A percentile compares a stretch with the other conserved stretches of the same genome.
phyloP scores from a whole-genome alignment of 2,888 invertebrate genomes.

The Nesidiocoris tenuis region DNA sequence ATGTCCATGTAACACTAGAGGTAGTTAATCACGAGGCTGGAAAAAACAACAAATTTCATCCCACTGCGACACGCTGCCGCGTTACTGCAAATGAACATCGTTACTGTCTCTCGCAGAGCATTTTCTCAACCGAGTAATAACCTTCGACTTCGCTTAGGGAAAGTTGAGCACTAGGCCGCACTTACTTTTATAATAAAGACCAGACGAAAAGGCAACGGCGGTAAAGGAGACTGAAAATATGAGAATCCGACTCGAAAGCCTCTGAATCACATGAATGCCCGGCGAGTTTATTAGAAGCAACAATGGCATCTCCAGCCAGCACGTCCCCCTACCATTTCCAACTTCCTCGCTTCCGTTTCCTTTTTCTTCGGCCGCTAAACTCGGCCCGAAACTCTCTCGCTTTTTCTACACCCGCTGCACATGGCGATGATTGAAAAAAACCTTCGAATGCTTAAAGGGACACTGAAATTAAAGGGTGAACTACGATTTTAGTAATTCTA shows the following conservation, averaged over 20 bases:
- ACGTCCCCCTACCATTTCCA: neutral
- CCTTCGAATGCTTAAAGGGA: too few species aligned
- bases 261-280: conserved; percentile 17
- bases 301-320: conserved; percentile 9
- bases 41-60: neutral
- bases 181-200: conserved; percentile 1
- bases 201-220: neutral
- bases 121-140: neutral
- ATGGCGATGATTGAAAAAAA: neutral
- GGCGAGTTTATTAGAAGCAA: conserved; percentile 6
- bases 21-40: too few species aligned
- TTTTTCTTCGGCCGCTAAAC: neutral
- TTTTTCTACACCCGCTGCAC: neutral
- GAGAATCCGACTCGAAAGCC: conserved; percentile 2
- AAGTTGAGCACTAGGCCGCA: neutral
- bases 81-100: neutral
- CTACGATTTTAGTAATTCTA: too few species aligned
- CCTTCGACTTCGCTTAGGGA: neutral
- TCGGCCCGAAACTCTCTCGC: neutral
- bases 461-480: too few species aligned
- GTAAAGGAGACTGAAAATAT: conserved; percentile 1
- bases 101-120: neutral
- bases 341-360: neutral
- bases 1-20: too few species aligned
- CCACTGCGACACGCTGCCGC: neutral